Percentiles rank a stretch among this genome's conserved stretches.
Evolutionary conservation across 2,113 vertebrate genomes (phyloP).

Genomic region (Festucalex cinctus): DNA sequence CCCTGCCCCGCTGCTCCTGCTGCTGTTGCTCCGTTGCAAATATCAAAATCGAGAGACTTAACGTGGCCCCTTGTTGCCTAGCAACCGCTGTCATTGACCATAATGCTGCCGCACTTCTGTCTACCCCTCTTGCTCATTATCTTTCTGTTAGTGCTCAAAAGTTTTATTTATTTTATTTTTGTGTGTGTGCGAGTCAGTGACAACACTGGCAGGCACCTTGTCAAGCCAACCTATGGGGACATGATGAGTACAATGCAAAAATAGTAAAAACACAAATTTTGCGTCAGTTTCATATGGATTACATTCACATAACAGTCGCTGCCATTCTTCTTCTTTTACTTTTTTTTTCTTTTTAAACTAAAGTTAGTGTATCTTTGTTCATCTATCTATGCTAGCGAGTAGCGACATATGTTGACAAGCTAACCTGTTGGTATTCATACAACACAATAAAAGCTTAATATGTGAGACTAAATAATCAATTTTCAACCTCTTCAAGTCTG

Average conservation of each 20-base stretch:
- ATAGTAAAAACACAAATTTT: too few relatives aligned
- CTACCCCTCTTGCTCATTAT: constrained; percentile 10
- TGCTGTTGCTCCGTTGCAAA: constrained; percentile 54
- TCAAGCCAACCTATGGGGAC: neutral
- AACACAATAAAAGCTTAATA: too few relatives aligned
- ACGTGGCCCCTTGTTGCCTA: constrained; percentile 68
- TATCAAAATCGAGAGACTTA: constrained; percentile 64
- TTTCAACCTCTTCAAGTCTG: too few relatives aligned
- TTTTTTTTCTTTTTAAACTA: too few relatives aligned
- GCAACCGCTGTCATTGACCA: constrained; percentile 70
- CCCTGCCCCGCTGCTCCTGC: neutral
- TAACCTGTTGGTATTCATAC: too few relatives aligned
- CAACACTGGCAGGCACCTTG: too few relatives aligned
- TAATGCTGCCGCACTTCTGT: constrained; percentile 28
- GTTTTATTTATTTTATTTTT: constrained; percentile 5
- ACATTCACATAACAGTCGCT: too few relatives aligned
- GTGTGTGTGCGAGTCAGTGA: neutral
- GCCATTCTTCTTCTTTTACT: too few relatives aligned
- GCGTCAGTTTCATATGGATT: neutral
- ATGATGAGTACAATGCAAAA: neutral
- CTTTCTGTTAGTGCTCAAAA: constrained; percentile 23
- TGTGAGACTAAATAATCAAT: too few relatives aligned
- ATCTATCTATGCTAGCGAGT: too few relatives aligned
- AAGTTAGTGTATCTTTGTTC: too few relatives aligned
- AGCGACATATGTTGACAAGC: too few relatives aligned